phyloP scores from a whole-genome alignment of 2,797 vertebrate species.

The Mormyrus proboscirostris region DNA sequence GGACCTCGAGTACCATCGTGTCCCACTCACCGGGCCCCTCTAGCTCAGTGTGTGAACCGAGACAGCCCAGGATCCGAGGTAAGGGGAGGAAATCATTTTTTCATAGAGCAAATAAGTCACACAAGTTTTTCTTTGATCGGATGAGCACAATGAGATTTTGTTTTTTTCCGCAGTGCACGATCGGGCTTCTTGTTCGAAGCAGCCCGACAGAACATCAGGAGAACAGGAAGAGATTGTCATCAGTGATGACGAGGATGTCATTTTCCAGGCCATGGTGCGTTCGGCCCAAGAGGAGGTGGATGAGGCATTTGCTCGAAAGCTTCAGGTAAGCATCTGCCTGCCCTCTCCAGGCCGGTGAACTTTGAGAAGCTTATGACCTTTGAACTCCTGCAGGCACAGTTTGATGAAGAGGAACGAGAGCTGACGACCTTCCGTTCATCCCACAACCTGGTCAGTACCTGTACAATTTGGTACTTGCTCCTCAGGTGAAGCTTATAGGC shows the following conservation, averaged over 20 bases:
- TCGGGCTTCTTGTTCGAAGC: not conserved
- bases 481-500: not conserved
- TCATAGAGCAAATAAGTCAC: not conserved
- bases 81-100: constrained; percentile 43
- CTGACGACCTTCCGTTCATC: constrained; percentile 26
- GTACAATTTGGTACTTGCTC: not conserved
- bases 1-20: not conserved
- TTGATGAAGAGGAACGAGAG: constrained; percentile 54
- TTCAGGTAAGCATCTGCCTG: constrained; percentile 52
- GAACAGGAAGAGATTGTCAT: constrained; percentile 50
- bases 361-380: not conserved
- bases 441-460: constrained; percentile 29
- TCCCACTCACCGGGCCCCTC: not conserved
- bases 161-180: not conserved
- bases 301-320: constrained; percentile 55
- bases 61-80: constrained; percentile 38
- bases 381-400: constrained; percentile 51
- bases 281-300: constrained; percentile 59
- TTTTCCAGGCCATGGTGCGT: constrained; percentile 42
- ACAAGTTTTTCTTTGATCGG: not conserved
- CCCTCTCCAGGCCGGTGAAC: not conserved
- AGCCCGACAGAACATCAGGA: not conserved
- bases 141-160: constrained; percentile 20
- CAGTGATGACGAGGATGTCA: constrained; percentile 53
- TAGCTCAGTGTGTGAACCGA: not conserved